Evolutionary conservation across 2,113 vertebrate species (phyloP), one percentile per base, ranked within the genome.

Genomic region (Myotis yumanensis): DNA sequence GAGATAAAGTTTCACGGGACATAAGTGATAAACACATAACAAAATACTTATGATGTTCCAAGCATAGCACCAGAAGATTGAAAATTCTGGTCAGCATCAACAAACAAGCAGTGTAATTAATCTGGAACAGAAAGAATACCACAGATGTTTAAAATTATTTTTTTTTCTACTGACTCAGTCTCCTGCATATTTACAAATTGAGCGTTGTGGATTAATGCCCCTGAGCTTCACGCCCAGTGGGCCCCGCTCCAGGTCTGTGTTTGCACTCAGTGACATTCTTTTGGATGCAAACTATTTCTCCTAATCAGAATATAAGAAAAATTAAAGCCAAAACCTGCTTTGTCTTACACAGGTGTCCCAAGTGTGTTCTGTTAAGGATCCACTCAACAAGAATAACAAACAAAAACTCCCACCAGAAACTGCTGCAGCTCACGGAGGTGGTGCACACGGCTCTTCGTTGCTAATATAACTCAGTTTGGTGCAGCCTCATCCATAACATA

Each of bases 121-220:
- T 98, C 96, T 98, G 97, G 97, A 98, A 98, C 97, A 93, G 98
- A 98, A 98, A 98, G 98, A 98, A 98, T 98, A 97, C 97, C 98
- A 98, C 98, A 98, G 98, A 98, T 98, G 98, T 98, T 98, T 98
- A 98, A 98, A 98, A 98, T 98, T 98, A 98, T 97, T 98, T 98
- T 96, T 96, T 98, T 97, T 98, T 97, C 95, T 98, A 97, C 96
- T 97, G 97, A 98, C 96, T 98, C 97, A 97, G 98, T 98, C 97
- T 98, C 96, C 97, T 98, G 97, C 96, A 97, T 97, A 97, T 98
- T 98, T 98, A 98, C 98, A 98, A 98, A 98, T 96, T 98, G 98
- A 97, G 98, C 96, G 97, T 85, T 98, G 97, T 92, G 87, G 97
- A 97, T 98, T 98, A 98, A 98, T 98, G 96, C 87, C 97, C 96